Base-by-base conservation (phyloP, 2,888 invertebrate genomes). In the Furcula furcula region DNA sequence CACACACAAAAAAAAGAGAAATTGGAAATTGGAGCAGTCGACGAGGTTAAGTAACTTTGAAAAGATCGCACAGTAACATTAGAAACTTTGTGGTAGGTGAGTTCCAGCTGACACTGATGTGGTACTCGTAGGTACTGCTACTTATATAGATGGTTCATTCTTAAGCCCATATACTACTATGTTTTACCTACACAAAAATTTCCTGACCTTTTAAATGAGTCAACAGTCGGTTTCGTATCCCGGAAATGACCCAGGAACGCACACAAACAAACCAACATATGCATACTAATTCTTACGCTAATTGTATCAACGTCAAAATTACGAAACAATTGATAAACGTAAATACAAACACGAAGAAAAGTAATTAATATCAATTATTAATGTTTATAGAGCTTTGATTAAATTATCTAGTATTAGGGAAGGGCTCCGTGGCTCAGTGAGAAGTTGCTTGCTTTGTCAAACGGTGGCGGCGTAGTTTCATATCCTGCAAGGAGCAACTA, bases 351-450 rank as follows among this genome's bases (percentile, higher is more conserved):
- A 29, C 38, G 44, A 40, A 38, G 52, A 55, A 55, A 52, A 49
- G 49, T 34, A 55, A 55, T 55, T 55, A 55, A 46, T 55, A 44
- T 16, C 43, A 31, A 46, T 55, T 39, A 51, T 15, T 36, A 18
- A 31, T 27, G 30, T 21, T 35, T 46, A 46, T 46, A n/a, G 41
- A 40, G 45, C 35, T 48, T 44, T 38, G 34, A 44, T 49, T 44
- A 13, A 23, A 41, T 42, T 46, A 41, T 7, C 9, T 6, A 12
- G 14, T 31, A 12, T 29, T 11, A 12, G 6, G 5, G 16, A 18
- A 9, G 28, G 35, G 37, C 38, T 30, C 41, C 37, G 18, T 26
- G 34, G 22, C 29, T 29, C 26, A 29, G 14, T 11, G 9, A 5
- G 10, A 6, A 20, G 22, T 11, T 22, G 6, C 11, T 4, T 11